Evolutionary conservation across 2,797 vertebrate species (phyloP).

Genomic region (Sebastes taczanowskii): DNA sequence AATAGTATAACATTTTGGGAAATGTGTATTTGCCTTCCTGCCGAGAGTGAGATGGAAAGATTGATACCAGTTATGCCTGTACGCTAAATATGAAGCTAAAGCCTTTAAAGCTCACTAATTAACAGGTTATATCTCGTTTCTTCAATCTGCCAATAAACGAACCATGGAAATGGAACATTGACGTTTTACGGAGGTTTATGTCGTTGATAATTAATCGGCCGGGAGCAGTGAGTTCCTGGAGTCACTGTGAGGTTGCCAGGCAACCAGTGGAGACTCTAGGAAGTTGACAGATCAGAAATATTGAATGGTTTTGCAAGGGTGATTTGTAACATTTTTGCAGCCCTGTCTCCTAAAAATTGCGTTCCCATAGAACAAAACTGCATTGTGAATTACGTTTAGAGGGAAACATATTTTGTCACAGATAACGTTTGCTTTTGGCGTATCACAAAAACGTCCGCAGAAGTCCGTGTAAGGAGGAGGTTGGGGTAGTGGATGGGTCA

Average conservation of each 20-base stretch:
- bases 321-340: background rate
- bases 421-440: too few relatives aligned
- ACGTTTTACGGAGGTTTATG: background rate
- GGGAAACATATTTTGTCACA: too few relatives aligned
- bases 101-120: background rate
- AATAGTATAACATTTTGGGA: background rate
- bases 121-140: background rate
- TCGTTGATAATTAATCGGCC: background rate
- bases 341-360: too few relatives aligned
- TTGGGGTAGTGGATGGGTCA: too few relatives aligned
- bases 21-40: background rate
- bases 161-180: background rate
- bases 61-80: background rate
- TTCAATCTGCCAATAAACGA: background rate
- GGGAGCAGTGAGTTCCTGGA: background rate
- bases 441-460: too few relatives aligned
- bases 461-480: too few relatives aligned
- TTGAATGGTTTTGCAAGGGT: background rate
- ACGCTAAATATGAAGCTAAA: background rate
- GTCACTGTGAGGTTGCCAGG: background rate
- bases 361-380: too few relatives aligned
- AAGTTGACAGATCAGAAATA: background rate
- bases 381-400: too few relatives aligned
- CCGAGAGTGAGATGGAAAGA: background rate
- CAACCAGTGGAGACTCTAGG: background rate